Evolutionary conservation across 2,888 invertebrate species (phyloP), one percentile per base, ranked within the genome.

Genomic region (Drosophila subsilvestris): DNA sequence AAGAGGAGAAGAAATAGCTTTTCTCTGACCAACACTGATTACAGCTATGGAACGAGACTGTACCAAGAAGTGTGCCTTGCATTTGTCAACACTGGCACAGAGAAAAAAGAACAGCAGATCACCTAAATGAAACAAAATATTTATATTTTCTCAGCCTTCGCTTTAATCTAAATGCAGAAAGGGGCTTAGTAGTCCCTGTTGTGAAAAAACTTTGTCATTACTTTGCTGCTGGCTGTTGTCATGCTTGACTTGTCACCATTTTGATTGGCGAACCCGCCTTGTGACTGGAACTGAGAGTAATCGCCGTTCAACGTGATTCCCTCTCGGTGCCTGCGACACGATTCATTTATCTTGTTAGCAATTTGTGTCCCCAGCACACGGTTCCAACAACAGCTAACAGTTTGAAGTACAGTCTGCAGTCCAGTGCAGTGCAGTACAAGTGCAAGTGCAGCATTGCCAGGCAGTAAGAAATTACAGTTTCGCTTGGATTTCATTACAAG

Each of bases 401-500:
- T 22, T 43, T 43, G 14, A 57, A 27, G 29, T 18, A 27, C 43
- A 42, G 56, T n/a, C 27, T 51, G 51, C 58, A 14, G 27, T 32
- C 29, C 18, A 29, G 17, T 32, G 27, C 12, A 20, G 29, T 7
- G 18, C 4, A 50, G 25, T 17, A 17, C 32, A 1, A 12, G 5
- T 0, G 32, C 54, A 25, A 54, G 43, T 43, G 22, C n/a, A 18
- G 43, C 22, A 27, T 18, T 45, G 60, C 22, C 6, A 42, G 55
- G 57, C 57, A 68, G 69, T 55, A 55, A 72, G 70, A 63, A 72
- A 70, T 70, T 70, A 63, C 72, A 56, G 63, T 72, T 73, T 49
- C 43, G 68, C 68, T 58, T 47, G 57, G 53, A 51, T 73, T 77
- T 74, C 68, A 74, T 68, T 77, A 68, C 62, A 75, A 47, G 49